A percentile compares a stretch with the other conserved stretches of the same genome.
These are phyloP conservation scores for Drosophila rubida DNA, from an alignment of 2,888 invertebrate species.

Conservation along the genomic window DNA sequence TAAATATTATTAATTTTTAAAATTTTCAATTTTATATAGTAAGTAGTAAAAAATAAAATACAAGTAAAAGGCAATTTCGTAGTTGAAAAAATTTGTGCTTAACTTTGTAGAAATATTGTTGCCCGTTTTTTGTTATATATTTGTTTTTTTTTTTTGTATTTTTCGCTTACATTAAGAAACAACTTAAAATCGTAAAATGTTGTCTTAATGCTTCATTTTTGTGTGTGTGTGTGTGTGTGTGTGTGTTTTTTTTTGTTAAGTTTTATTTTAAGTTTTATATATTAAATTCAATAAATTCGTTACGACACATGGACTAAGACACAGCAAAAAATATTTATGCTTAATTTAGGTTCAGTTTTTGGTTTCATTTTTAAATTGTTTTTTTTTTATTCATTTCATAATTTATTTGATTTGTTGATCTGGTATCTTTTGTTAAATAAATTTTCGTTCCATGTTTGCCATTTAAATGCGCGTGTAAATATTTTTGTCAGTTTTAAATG, in stretches of 20 bases:
- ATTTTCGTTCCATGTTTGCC: conserved; percentile 49
- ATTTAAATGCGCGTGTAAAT: conserved; percentile 79
- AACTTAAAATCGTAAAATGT: conserved; percentile 48
- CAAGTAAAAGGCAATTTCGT: conserved; percentile 77
- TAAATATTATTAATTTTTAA: conserved; percentile 40
- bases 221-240: conserved; percentile 29
- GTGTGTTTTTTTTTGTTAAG: conserved; percentile 26
- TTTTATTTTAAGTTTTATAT: conserved; percentile 43
- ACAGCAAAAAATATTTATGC: conserved; percentile 83
- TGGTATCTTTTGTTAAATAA: conserved; percentile 28
- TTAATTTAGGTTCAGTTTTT: conserved; percentile 67
- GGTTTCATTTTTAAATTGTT: conserved; percentile 29
- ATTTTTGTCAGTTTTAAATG: conserved; percentile 67
- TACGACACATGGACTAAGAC: conserved; percentile 85
- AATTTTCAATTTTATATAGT: conserved; percentile 40
- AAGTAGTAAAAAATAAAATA: conserved; percentile 72
- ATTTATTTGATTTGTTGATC: conserved; percentile 25
- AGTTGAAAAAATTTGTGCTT: conserved; percentile 75
- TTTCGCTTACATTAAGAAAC: conserved; percentile 50
- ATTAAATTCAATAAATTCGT: conserved; percentile 83
- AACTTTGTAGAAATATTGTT: conserved; percentile 71
- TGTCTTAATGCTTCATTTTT: conserved; percentile 27
- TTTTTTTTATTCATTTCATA: conserved; percentile 26
- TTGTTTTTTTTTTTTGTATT: conserved; percentile 17
- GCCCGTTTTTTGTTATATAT: conserved; percentile 48